Evolutionary conservation across 2,888 invertebrate species (phyloP).

Genomic region (Macrosiphum euphorbiae): DNA sequence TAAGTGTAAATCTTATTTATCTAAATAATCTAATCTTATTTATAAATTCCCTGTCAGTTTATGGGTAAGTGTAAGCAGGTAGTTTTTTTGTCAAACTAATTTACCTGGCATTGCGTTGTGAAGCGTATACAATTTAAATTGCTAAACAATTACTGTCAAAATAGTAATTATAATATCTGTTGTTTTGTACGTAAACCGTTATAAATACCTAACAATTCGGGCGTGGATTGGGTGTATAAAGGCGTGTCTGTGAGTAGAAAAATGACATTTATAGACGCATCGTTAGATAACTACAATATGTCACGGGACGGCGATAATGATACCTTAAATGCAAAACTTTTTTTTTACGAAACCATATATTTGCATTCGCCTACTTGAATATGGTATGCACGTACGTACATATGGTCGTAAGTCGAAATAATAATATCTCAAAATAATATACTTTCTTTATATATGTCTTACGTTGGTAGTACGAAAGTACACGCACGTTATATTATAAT

Average conservation of each 20-base stretch:
- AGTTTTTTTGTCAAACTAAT: too few species aligned
- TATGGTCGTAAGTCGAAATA: background rate
- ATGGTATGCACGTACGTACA: background rate
- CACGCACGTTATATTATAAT: background rate
- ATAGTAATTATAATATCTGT: background rate
- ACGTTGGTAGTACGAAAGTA: background rate
- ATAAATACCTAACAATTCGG: background rate
- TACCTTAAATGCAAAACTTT: background rate
- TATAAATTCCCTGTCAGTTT: background rate
- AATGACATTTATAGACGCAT: background rate
- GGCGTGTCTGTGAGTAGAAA: background rate
- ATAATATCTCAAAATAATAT: background rate
- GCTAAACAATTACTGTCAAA: background rate
- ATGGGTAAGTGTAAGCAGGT: background rate
- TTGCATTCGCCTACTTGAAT: background rate
- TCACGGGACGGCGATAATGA: background rate
- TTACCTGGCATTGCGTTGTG: too few species aligned
- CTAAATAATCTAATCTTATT: too few species aligned
- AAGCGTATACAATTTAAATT: too few species aligned
- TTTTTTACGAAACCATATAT: background rate
- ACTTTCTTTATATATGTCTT: background rate
- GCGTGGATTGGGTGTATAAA: background rate
- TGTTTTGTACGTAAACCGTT: background rate
- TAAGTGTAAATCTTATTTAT: background rate
- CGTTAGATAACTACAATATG: background rate